phyloP scores from a whole-genome alignment of 2,888 invertebrate genomes.

The Nomada fucata region DNA sequence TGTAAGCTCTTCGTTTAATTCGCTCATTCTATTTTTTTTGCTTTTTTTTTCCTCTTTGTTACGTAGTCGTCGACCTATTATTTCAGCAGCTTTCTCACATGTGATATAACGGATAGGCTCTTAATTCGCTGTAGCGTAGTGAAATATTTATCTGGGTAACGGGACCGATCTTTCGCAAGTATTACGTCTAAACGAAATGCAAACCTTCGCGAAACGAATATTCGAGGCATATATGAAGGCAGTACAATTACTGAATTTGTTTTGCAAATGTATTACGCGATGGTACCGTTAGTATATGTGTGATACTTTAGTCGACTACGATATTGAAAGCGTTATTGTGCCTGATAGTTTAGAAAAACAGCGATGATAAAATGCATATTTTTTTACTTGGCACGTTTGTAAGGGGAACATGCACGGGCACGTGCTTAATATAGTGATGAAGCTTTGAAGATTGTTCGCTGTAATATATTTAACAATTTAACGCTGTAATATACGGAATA shows the following conservation, averaged over 20 bases:
- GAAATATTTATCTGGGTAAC: conserved; percentile 61
- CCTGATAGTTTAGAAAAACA: background rate
- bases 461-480: conserved; percentile 67
- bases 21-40: too few species aligned
- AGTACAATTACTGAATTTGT: conserved; percentile 7
- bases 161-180: conserved; percentile 15
- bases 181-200: background rate
- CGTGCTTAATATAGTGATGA: background rate
- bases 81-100: conserved; percentile 69
- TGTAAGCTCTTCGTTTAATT: conserved; percentile 13
- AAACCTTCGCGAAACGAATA: conserved; percentile 10
- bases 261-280: background rate
- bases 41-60: conserved; percentile 40
- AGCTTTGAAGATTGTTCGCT: conserved; percentile 8
- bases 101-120: conserved; percentile 72
- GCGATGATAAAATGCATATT: conserved; percentile 26
- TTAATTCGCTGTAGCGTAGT: conserved; percentile 55
- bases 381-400: conserved; percentile 35
- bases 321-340: background rate
- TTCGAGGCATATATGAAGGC: background rate
- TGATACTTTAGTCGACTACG: conserved; percentile 3
- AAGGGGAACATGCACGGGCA: conserved; percentile 1
- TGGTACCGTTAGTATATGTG: background rate
- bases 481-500: conserved; percentile 52
- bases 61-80: conserved; percentile 59